Base-by-base conservation (phyloP, 2,888 invertebrate species). In the Agrochola lota region DNA sequence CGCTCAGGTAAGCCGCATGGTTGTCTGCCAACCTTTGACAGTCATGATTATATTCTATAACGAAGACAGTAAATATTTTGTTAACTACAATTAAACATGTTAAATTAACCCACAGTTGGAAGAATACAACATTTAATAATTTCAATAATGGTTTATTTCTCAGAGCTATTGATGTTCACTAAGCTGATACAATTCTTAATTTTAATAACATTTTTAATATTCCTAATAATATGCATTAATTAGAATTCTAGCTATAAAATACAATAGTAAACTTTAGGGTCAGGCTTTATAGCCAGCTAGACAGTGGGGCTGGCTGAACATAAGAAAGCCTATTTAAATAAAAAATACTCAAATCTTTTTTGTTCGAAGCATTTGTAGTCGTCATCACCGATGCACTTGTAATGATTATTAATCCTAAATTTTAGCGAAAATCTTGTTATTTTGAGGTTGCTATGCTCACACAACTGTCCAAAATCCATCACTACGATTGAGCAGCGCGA, bases 121-220 rank as follows among this genome's bases (percentile, higher is more conserved):
- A 95, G 91, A 95, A 95, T 94, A 95, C 95, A 94, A 95, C 95
- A 95, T 95, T 95, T 93, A 95, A 94, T 96, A 96, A 96, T 96
- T 96, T 96, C 92, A 95, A 96, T 96, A 96, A 96, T 96, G 96
- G 95, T 96, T 96, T 92, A 95, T 95, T 95, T 94, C 91, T 93
- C 95, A 94, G 96, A 96, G 96, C 96, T 96, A 96, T 96, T 96
- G 96, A 96, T 96, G 96, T 96, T 96, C 92, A 95, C 96, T 96
- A 96, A 96, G 96, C 96, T 95, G 96, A 96, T 96, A 96, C 96
- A 96, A 94, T 96, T 94, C 96, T 96, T 96, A 96, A 91, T 93
- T 94, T 92, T 94, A 95, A 95, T 96, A 96, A 96, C 96, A 96
- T 96, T 96, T 94, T 95, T 89, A 88, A 89, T 90, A 96, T 95